phyloP scores from a whole-genome alignment of 2,797 vertebrate species.

The Cephalopachus bancanus region DNA sequence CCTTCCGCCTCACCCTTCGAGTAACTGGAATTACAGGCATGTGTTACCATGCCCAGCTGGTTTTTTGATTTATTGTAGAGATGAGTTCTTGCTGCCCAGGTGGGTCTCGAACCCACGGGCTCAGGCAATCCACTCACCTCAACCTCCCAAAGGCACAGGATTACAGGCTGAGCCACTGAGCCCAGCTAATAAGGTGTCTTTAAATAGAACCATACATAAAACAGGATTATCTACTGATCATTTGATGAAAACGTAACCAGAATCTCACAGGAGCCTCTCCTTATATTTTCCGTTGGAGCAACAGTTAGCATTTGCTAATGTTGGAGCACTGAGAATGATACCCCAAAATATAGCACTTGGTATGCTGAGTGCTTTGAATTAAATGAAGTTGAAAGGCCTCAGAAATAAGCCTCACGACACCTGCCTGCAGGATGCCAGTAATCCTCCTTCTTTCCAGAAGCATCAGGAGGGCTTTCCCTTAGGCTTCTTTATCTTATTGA shows the following conservation, averaged over 20 bases:
- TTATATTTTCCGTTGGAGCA: neutral
- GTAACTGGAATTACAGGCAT: no score
- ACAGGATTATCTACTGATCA: neutral
- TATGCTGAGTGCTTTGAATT: neutral
- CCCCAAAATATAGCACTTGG: neutral
- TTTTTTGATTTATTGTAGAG: no score
- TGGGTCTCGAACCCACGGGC: no score
- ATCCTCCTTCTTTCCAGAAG: neutral
- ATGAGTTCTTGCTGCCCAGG: no score
- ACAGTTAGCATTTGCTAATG: neutral
- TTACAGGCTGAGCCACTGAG: neutral
- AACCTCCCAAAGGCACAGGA: no score
- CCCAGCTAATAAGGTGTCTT: no score
- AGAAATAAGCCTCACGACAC: neutral
- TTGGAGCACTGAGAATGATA: neutral
- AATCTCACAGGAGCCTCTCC: neutral
- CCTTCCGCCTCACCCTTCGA: no score
- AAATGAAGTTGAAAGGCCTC: neutral
- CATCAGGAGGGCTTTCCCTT: neutral
- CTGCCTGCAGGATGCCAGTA: no score
- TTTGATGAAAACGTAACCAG: neutral
- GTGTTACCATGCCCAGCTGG: no score
- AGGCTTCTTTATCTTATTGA: neutral
- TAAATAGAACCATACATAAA: neutral
- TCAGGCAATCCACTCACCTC: no score